A percentile compares a stretch with the other conserved stretches of the same genome.
These are phyloP conservation scores for Melitaea cinxia DNA, from an alignment of 1,140 invertebrate genomes.

Conservation along the genomic window DNA sequence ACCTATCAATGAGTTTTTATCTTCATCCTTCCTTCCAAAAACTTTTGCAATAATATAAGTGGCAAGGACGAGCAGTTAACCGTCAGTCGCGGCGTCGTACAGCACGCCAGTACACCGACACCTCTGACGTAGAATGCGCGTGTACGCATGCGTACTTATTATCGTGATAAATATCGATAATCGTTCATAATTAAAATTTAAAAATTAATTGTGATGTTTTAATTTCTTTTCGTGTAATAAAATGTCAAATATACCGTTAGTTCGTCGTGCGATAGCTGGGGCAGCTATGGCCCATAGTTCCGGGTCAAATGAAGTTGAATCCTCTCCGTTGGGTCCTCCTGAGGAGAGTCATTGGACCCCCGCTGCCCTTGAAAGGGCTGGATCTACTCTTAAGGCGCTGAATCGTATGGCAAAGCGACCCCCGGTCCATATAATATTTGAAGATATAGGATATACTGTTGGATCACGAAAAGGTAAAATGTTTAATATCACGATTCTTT, in stretches of 20 bases:
- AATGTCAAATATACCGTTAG: constrained; percentile 66
- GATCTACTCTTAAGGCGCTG: constrained; percentile 73
- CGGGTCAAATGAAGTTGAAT: constrained; percentile 39
- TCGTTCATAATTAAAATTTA: not conserved
- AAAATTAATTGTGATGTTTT: too few species aligned
- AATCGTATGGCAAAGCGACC: constrained; percentile 80
- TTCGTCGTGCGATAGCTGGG: constrained; percentile 64
- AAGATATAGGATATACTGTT: constrained; percentile 84
- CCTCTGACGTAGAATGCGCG: constrained; percentile 39
- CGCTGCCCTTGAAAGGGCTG: constrained; percentile 71
- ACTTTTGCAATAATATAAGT: too few species aligned
- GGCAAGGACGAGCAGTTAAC: too few species aligned
- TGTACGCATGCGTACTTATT: constrained; percentile 36
- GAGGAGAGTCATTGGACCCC: constrained; percentile 69
- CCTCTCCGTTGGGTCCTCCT: constrained; percentile 45
- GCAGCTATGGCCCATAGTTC: constrained; percentile 54
- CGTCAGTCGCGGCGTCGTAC: not conserved
- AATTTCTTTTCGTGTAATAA: too few species aligned
- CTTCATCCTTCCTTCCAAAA: too few species aligned
- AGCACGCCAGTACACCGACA: constrained; percentile 26
- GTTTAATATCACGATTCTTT: not conserved
- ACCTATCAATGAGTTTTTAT: too few species aligned
- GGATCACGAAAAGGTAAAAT: constrained; percentile 69
- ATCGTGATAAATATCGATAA: constrained; percentile 23
- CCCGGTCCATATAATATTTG: constrained; percentile 85